Evolutionary conservation across 2,888 invertebrate genomes (phyloP).

Genomic region (Troides aeacus): DNA sequence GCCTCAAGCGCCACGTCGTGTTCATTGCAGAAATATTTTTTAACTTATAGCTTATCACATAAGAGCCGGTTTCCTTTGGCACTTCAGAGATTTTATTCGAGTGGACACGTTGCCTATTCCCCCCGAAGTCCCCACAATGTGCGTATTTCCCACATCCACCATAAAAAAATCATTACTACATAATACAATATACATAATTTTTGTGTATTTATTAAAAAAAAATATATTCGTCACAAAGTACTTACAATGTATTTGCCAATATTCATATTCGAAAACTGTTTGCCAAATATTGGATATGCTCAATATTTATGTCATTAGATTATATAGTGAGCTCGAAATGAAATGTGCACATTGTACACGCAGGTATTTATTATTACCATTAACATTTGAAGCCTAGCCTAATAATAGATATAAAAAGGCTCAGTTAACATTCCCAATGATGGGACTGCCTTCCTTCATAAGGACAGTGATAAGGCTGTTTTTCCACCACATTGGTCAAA

Average conservation of each 20-base stretch:
- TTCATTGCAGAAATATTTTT: slow-evolving; percentile 28
- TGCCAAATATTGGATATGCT: slow-evolving; percentile 67
- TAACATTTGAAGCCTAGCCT: slow-evolving; percentile 62
- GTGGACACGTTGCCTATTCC: slow-evolving; percentile 46
- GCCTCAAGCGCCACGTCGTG: slow-evolving; percentile 27
- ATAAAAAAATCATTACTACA: slow-evolving; percentile 25
- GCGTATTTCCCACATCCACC: slow-evolving; percentile 60
- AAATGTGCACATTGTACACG: slow-evolving; percentile 69
- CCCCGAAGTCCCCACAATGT: slow-evolving; percentile 55
- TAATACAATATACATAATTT: slow-evolving; percentile 21
- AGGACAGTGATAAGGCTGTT: too few species aligned
- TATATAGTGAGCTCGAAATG: slow-evolving; percentile 44
- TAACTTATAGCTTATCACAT: slow-evolving; percentile 12
- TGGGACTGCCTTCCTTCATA: too few species aligned
- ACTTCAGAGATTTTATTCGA: slow-evolving; percentile 35
- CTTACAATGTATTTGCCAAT: slow-evolving; percentile 39
- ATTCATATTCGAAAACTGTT: slow-evolving; percentile 34
- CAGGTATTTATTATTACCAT: slow-evolving; percentile 63
- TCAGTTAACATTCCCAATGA: too few species aligned
- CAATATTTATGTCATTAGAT: slow-evolving; percentile 52
- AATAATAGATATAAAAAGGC: slow-evolving; percentile 17
- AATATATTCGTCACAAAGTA: slow-evolving; percentile 58
- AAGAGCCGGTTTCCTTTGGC: slow-evolving; percentile 25
- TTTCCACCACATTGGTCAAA: too few species aligned
- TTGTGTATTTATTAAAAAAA: slow-evolving; percentile 28